Evolutionary conservation across 1,140 invertebrate species (phyloP).

Genomic region (Drosophila truncata): DNA sequence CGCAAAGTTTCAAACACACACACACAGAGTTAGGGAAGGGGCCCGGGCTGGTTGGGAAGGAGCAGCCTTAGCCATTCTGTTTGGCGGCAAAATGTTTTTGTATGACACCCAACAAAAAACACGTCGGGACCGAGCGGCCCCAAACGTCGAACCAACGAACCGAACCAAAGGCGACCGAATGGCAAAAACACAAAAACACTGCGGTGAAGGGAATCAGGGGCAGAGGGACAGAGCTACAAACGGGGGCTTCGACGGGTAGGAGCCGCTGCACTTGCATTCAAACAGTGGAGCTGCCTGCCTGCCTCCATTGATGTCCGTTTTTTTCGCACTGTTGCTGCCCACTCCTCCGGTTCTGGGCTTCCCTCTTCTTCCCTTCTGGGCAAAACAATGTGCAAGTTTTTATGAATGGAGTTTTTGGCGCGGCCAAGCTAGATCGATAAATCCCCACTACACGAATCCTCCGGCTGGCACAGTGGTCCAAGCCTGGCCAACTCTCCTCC

Average conservation of each 20-base stretch:
- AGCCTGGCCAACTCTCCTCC: conserved; percentile 5
- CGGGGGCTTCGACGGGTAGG: conserved; percentile 10
- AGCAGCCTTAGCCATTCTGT: conserved; percentile 76
- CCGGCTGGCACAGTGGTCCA: conserved; percentile 61
- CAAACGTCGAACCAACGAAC: conserved; percentile 68
- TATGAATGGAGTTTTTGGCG: conserved; percentile 85
- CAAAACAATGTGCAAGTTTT: conserved; percentile 83
- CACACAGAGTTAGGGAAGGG: conserved; percentile 22
- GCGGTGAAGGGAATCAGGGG: not conserved
- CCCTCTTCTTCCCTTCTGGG: conserved; percentile 39
- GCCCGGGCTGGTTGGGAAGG: conserved; percentile 10
- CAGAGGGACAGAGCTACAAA: not conserved
- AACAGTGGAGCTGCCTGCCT: conserved; percentile 43
- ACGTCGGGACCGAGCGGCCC: conserved; percentile 54
- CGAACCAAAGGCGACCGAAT: conserved; percentile 54
- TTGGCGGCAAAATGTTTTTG: conserved; percentile 83
- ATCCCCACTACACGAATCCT: conserved; percentile 73
- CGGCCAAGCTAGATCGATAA: conserved; percentile 83
- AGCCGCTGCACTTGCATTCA: conserved; percentile 70
- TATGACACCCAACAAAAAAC: conserved; percentile 73
- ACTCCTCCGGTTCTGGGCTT: conserved; percentile 50
- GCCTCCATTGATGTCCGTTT: conserved; percentile 61
- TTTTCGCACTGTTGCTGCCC: conserved; percentile 61
- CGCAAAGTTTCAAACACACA: conserved; percentile 75
- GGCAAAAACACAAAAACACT: conserved; percentile 34